Base-by-base conservation (phyloP, 2,113 vertebrate species). In the Anoura caudifer region DNA sequence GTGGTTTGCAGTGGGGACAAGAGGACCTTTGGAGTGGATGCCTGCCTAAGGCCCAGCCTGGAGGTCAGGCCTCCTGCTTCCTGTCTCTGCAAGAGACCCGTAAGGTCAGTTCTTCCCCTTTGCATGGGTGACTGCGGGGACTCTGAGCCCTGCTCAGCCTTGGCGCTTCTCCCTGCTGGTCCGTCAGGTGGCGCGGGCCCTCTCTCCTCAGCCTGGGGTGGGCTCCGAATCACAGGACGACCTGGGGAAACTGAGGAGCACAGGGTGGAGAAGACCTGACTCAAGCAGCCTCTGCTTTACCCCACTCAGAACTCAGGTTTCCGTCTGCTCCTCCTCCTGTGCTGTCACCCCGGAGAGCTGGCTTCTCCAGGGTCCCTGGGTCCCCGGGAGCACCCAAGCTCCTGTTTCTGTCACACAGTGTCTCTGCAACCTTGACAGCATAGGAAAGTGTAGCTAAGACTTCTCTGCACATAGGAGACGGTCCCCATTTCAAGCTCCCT, bases 81-180 rank as follows among this genome's bases (percentile, higher is more conserved):
- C 1, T 26, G 14, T 3, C 45, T 43, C 38, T 15, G 7, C 16
- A 28, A 38, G 45, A 70, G 41, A 31, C 11, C 0, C 28, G n/a
- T 8, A 10, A 0, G 13, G 5, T 14, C 5, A n/a, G 2, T 6
- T 59, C 8, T 52, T 13, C 22, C 12, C 56, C 14, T 31, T 22
- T 10, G 10, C 5, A 3, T 7, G 33, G 41, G 47, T 0, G 10
- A 7, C 33, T 5, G 0, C 14, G 5, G 50, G 28, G 20, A 13
- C 50, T 20, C 0, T 11, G n/a, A 94, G 36, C 0, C 8, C 7
- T 13, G 11, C 26, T 89, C 11, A 20, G 41, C 28, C 67, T 28
- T 1, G 7, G 14, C 1, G 8, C n/a, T 76, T 41, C 52, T 50
- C 10, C 20, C 16, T 67, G 7, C 14, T 0, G 0, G 13, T 56